Conservation (phyloP, 37 sponge, comb jelly and placozoan genomes). For the Haliclona indistincta region DNA sequence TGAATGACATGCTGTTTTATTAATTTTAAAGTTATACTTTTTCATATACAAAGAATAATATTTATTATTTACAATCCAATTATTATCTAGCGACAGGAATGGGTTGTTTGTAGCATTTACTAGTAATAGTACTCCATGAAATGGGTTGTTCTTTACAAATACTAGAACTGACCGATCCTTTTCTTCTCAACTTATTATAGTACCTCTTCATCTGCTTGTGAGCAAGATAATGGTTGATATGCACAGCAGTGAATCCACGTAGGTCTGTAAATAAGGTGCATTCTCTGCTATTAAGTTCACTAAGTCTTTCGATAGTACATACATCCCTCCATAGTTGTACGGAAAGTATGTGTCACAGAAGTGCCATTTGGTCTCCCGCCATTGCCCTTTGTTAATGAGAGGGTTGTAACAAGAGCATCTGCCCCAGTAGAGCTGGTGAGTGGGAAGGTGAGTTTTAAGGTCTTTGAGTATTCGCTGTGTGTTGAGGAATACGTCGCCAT, state of each 20-base stretch:
- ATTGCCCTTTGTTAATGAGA: constrained; percentile 69
- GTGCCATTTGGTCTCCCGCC: constrained; percentile 39
- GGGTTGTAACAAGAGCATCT: constrained; percentile 44
- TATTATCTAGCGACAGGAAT: no score
- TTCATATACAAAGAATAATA: no score
- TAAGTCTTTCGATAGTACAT: constrained; percentile 42
- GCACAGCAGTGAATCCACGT: constrained; percentile 6
- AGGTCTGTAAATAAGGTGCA: constrained; percentile 15
- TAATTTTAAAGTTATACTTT: no score
- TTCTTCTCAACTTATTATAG: constrained; percentile 3
- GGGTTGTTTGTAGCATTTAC: neutral
- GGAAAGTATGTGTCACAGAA: constrained; percentile 54
- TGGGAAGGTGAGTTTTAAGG: neutral
- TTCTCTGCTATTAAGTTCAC: constrained; percentile 28
- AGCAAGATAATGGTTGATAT: neutral
- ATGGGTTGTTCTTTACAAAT: neutral
- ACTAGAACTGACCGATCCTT: neutral
- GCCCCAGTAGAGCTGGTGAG: constrained; percentile 55
- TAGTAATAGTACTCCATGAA: neutral
- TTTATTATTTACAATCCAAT: no score
- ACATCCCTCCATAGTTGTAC: constrained; percentile 58
- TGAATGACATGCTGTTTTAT: no score
- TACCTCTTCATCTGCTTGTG: neutral
- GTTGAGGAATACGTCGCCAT: constrained; percentile 57
- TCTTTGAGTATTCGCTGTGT: neutral